Base-by-base conservation (phyloP, 2,113 vertebrate species). In the Hymenochirus boettgeri region DNA sequence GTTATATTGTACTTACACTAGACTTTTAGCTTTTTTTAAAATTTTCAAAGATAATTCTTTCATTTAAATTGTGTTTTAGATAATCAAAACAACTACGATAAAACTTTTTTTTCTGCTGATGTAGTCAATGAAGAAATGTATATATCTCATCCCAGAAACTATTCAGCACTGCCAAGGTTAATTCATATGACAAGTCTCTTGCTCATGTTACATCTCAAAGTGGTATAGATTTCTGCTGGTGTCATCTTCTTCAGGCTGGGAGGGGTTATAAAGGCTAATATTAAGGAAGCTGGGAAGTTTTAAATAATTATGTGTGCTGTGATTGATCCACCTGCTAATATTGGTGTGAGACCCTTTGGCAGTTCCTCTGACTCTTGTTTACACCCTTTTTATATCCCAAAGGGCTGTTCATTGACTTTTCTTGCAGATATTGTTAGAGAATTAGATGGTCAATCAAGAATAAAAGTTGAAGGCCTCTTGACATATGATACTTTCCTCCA, bases 371-470 rank as follows among this genome's bases (percentile, higher is more conserved):
- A 9, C 39, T 17, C 7, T 6, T 42, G 39, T 5, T 42, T 26
- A n/a, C 3, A 12, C 23, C 37, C 60, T n/a, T 2, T 11, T 45
- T 11, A 53, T 35, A 8, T 57, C 46, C 1, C 45, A 62, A 25
- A 61, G 42, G 57, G 64, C 45, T 51, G 23, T 50, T 67, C 42
- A 3, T 70, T 73, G 71, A 64, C 53, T 22, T 69, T 69, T 63
- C 19, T 29, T 4, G 48, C 9, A 71, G 69, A 55, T 76, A 75
- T 1, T 51, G 63, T 72, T 61, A 54, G 60, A 59, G 63, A 65
- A 51, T 71, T 55, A 65, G 57, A 70, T 53, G 25, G 47, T 62
- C 59, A 59, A 57, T 71, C 33, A 74, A 61, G 33, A 23, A 39
- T n/a, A 56, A 65, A 70, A 31, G 24, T 48, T 57, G 21, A 57